Percentiles rank a stretch among this genome's conserved stretches.
phyloP scores from a whole-genome alignment of 2,888 invertebrate genomes.

The Choristoneura rosaceana region DNA sequence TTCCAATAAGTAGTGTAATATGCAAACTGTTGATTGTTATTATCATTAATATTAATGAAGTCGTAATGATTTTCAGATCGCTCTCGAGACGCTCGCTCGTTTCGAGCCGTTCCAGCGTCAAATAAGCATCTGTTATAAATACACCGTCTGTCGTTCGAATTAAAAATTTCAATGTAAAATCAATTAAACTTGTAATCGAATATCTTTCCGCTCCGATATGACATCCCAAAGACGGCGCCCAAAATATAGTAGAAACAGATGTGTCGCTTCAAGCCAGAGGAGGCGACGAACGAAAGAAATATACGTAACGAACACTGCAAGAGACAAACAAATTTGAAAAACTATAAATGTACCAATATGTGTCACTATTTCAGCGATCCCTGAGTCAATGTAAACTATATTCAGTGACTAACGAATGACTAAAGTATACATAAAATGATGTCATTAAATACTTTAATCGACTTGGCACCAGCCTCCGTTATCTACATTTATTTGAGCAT shows the following conservation, averaged over 20 bases:
- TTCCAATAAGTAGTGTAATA: slow-evolving; percentile 57
- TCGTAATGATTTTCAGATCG: slow-evolving; percentile 34
- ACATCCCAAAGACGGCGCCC: slow-evolving; percentile 60
- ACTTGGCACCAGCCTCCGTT: slow-evolving; percentile 64
- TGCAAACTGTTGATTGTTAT: slow-evolving; percentile 53
- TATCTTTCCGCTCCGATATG: slow-evolving; percentile 59
- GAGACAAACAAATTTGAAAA: slow-evolving; percentile 22
- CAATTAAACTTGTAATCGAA: slow-evolving; percentile 56
- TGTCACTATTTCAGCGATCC: slow-evolving; percentile 63
- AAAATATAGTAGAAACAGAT: slow-evolving; percentile 71
- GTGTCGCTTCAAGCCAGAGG: slow-evolving; percentile 60
- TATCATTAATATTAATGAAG: slow-evolving; percentile 50
- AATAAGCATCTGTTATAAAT: slow-evolving; percentile 6
- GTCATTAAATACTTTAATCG: slow-evolving; percentile 65
- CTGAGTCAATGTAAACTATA: slow-evolving; percentile 70
- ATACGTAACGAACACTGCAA: slow-evolving; percentile 54
- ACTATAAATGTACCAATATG: slow-evolving; percentile 46
- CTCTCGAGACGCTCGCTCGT: slow-evolving; percentile 2
- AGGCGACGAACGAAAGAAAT: slow-evolving; percentile 57
- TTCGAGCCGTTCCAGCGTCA: slow-evolving; percentile 7
- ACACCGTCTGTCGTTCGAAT: slow-evolving; percentile 18
- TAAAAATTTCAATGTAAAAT: slow-evolving; percentile 32
- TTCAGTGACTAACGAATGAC: slow-evolving; percentile 60
- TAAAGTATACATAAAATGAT: slow-evolving; percentile 64
- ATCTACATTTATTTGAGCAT: slow-evolving; percentile 55